These are phyloP conservation scores for Megaceryle maxima DNA, from an alignment of 2,113 vertebrate species.

Conservation along the genomic window DNA sequence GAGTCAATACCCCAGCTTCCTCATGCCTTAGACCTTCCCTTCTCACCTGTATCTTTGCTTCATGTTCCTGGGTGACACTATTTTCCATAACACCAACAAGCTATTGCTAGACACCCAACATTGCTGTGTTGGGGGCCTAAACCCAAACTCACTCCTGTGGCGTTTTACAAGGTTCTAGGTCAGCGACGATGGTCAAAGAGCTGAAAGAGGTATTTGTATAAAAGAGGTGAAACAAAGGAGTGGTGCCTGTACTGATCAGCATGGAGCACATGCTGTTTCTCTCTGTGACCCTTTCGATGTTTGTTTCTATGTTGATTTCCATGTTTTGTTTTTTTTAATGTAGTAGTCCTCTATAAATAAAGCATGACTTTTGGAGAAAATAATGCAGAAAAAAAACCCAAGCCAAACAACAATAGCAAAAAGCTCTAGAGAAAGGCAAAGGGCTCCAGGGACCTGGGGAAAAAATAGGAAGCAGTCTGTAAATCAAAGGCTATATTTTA, in stretches of 20 bases:
- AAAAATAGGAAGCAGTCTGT: background rate
- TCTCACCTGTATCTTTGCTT: background rate
- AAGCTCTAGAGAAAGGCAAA: background rate
- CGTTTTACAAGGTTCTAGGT: background rate
- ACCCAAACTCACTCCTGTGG: background rate
- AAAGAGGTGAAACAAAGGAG: background rate
- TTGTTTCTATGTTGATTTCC: background rate
- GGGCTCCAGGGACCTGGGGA: background rate
- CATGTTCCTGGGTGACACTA: background rate
- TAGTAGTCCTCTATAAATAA: background rate
- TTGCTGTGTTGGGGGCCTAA: background rate
- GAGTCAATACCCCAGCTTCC: background rate
- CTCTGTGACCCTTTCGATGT: background rate
- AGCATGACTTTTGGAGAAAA: background rate
- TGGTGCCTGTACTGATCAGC: no score
- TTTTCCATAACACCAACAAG: background rate
- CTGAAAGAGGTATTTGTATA: background rate
- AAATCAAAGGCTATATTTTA: background rate
- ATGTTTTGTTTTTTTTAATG: no score
- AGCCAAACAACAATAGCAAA: background rate
- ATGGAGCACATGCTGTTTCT: background rate
- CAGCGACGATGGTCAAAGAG: background rate
- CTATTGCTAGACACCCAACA: background rate
- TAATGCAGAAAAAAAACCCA: background rate
- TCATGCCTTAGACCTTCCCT: background rate